phyloP scores from a whole-genome alignment of 2,888 invertebrate species.

The Temnothorax ravouxi region DNA sequence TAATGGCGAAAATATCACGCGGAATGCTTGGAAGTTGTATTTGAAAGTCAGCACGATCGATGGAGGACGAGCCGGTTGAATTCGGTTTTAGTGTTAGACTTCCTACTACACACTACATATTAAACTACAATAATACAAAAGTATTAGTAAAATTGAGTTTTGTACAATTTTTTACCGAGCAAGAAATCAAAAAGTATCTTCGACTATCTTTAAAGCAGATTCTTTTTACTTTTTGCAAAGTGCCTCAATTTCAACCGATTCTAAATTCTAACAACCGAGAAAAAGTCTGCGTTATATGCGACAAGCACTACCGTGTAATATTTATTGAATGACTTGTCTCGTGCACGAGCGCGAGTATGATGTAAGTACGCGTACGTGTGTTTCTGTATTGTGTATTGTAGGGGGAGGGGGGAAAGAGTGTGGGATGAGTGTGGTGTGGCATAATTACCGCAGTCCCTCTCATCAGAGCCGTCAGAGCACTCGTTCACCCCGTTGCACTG shows the following conservation, averaged over 20 bases:
- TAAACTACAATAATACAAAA: slow-evolving; percentile 3
- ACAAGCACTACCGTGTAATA: background rate
- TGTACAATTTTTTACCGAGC: background rate
- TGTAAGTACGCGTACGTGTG: slow-evolving; percentile 2
- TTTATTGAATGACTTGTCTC: background rate
- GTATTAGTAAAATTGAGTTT: background rate
- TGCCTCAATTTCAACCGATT: background rate
- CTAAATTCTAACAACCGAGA: background rate
- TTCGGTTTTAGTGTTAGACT: slow-evolving; percentile 1
- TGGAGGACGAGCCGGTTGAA: slow-evolving; percentile 10
- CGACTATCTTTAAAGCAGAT: background rate
- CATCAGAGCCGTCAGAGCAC: slow-evolving; percentile 89
- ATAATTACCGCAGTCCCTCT: slow-evolving; percentile 87
- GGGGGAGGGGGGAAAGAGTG: background rate
- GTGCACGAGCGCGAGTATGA: background rate
- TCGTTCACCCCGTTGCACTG: slow-evolving; percentile 89
- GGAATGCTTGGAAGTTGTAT: slow-evolving; percentile 13
- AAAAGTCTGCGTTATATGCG: background rate
- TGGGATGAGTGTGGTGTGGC: slow-evolving; percentile 54
- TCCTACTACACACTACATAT: background rate
- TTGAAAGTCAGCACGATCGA: slow-evolving; percentile 36
- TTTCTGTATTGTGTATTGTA: background rate
- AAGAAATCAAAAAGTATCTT: background rate
- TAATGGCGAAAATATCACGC: slow-evolving; percentile 35
- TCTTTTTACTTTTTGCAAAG: background rate